These are phyloP conservation scores for Drosophila mimetica DNA, from an alignment of 2,888 invertebrate species.

Conservation along the genomic window DNA sequence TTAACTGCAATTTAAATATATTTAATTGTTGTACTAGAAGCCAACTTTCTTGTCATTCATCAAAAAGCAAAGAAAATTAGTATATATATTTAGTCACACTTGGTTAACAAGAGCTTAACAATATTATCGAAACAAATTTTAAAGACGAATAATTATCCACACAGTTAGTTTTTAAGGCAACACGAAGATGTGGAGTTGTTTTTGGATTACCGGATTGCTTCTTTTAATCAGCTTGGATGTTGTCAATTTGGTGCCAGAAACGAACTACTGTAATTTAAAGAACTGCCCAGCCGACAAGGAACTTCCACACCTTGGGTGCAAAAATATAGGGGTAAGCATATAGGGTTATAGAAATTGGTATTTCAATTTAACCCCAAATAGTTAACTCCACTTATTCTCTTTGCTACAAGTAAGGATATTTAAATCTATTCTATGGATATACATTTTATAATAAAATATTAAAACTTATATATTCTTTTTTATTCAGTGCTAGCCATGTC, in stretches of 20 bases:
- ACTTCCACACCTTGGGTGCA: background rate
- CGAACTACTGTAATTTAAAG: background rate
- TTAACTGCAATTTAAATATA: too few species aligned
- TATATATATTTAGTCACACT: background rate
- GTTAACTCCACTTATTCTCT: too few species aligned
- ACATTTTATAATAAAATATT: too few species aligned
- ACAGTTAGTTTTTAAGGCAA: background rate
- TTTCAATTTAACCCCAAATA: background rate
- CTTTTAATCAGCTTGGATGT: background rate
- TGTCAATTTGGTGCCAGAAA: background rate
- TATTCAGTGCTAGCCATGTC: too few species aligned
- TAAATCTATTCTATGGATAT: too few species aligned
- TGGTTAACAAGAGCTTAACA: background rate
- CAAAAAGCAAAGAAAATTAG: too few species aligned
- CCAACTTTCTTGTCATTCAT: too few species aligned
- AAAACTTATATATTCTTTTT: too few species aligned
- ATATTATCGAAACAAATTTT: background rate
- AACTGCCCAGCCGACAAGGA: background rate
- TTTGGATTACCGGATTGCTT: background rate
- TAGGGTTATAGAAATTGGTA: too few species aligned
- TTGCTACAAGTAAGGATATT: too few species aligned
- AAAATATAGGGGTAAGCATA: background rate
- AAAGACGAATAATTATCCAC: background rate
- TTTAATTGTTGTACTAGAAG: too few species aligned
- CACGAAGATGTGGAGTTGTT: slow-evolving; percentile 1